A percentile compares a stretch with the other conserved stretches of the same genome.
phyloP scores from a whole-genome alignment of 2,113 vertebrate genomes.

The Pteropus alecto region DNA sequence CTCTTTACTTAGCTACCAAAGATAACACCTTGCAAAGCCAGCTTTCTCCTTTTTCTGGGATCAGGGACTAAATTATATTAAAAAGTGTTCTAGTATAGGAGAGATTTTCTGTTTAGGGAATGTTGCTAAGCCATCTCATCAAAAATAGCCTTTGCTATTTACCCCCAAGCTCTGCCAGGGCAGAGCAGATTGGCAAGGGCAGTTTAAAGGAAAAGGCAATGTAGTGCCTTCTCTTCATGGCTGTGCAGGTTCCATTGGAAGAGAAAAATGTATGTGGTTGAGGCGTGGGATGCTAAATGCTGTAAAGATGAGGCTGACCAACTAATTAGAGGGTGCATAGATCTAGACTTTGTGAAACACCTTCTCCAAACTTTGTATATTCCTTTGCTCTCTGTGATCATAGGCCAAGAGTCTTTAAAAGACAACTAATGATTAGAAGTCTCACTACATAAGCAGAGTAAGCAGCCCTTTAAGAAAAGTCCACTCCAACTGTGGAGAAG shows the following conservation, averaged over 20 bases:
- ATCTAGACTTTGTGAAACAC: background rate
- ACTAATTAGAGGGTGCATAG: background rate
- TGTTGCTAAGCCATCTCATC: constrained; percentile 60
- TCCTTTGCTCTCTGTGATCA: background rate
- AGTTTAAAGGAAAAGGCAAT: constrained; percentile 45
- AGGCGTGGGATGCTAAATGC: background rate
- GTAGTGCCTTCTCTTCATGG: background rate
- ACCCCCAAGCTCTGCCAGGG: background rate
- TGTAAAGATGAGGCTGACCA: background rate
- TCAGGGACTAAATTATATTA: background rate
- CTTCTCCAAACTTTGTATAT: background rate
- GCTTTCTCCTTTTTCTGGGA: background rate
- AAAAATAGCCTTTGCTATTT: constrained; percentile 55
- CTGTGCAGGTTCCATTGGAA: background rate
- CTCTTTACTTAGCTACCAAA: background rate
- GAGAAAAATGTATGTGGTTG: background rate
- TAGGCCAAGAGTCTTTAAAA: constrained; percentile 4
- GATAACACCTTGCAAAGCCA: background rate
- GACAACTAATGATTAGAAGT: background rate
- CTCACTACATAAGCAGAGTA: background rate
- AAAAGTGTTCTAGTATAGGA: background rate
- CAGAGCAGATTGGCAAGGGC: constrained; percentile 31
- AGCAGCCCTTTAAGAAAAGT: background rate
- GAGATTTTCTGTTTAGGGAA: constrained; percentile 48
- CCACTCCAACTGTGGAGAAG: background rate